A percentile compares a stretch with the other conserved stretches of the same genome.
phyloP scores from a whole-genome alignment of 1,140 invertebrate genomes.

The Diorhabda sublineata region DNA sequence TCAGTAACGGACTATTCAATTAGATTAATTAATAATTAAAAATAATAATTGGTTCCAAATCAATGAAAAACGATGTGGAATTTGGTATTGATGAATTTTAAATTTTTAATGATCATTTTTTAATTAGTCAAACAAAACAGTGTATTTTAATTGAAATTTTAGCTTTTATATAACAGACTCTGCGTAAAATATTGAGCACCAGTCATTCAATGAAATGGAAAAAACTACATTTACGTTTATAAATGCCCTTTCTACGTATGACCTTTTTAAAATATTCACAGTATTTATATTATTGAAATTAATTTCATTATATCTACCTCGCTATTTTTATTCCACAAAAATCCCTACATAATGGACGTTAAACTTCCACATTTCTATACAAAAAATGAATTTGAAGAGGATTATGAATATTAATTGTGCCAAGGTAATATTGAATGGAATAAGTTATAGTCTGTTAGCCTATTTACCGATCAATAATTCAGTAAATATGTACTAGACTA shows the following conservation, averaged over 20 bases:
- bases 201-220: slow-evolving; percentile 4
- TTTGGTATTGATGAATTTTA: slow-evolving; percentile 17
- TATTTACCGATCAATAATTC: too few species aligned
- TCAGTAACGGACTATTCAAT: slow-evolving; percentile 18
- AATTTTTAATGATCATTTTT: slow-evolving; percentile 23
- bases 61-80: slow-evolving; percentile 19
- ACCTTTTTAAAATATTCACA: not conserved
- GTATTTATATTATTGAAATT: not conserved
- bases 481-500: too few species aligned
- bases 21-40: slow-evolving; percentile 22
- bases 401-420: too few species aligned
- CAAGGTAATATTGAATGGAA: too few species aligned
- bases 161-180: slow-evolving; percentile 8
- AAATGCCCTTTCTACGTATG: not conserved
- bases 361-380: too few species aligned
- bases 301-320: not conserved
- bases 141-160: slow-evolving; percentile 22
- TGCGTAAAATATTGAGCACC: slow-evolving; percentile 7
- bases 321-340: too few species aligned
- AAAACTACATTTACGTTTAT: slow-evolving; percentile 1
- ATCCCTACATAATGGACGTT: too few species aligned
- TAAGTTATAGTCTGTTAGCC: too few species aligned
- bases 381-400: too few species aligned
- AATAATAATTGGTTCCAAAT: slow-evolving; percentile 21
- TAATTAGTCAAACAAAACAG: slow-evolving; percentile 20